Base-by-base conservation (phyloP, 1,140 invertebrate genomes). In the Colletes latitarsis region DNA sequence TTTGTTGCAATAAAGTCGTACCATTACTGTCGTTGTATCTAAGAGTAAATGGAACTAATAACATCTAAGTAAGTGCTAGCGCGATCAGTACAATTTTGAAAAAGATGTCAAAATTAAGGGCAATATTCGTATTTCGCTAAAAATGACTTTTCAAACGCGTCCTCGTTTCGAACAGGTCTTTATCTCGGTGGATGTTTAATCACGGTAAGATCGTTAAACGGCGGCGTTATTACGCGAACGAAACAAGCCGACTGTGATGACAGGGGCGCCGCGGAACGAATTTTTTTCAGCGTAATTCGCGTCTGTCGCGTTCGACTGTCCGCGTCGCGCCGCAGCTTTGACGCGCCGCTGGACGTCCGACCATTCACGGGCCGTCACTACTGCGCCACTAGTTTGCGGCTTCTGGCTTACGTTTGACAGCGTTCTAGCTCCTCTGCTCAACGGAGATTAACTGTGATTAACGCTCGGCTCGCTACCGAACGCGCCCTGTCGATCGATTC, bases 361-460 rank as follows among this genome's bases (percentile, higher is more conserved):
- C 77, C 82, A 80, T 82, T 81, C 75, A 86, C 66, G 21, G 78
- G 55, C 58, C 70, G 57, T 60, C 43, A 57, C 76, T 82, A 84
- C 78, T 75, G 72, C 69, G 21, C 57, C 68, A 14, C 10, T 39
- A 49, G 53, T 55, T 72, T 73, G 30, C 55, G 63, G 63, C 60
- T 58, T 64, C 74, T 77, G 63, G 74, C 82, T 77, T 74, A 55
- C 67, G 52, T 77, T 75, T 77, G 43, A 77, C 78, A 69, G 62
- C 52, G 62, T 55, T 41, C 75, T 49, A 41, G 75, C 75, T 78
- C 21, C 39, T 52, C 30, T 78, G 72, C 64, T 84, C 68, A 68
- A 49, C 71, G 58, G 39, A 81, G 81, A 82, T 79, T 79, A 82
- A 73, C 68, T 30, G 63, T 49, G 80, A 80, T 67, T 73, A 80